Evolutionary conservation across 2,888 invertebrate species (phyloP), one percentile per base, ranked within the genome.

Genomic region (Cryptocephalus primarius): DNA sequence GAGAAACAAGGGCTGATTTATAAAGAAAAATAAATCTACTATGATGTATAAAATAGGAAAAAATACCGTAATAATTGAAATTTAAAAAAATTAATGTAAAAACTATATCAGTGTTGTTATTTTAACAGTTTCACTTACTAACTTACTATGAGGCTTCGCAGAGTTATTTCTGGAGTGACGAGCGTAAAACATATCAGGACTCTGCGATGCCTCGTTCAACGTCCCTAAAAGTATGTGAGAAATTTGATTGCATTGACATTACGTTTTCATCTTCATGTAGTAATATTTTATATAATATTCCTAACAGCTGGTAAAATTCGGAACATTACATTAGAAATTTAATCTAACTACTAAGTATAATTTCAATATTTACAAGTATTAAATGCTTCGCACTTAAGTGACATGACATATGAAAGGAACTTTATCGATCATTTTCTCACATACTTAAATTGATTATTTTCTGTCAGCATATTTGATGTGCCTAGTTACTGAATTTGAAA

Each of bases 1-100:
- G 67, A 67, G 67, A 66, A 64, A n/a, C 58, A 67, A 67, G 67
- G 67, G 68, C 67, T 67, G 67, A 67, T 65, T 63, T 65, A 65
- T 63, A 61, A 62, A 61, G 58, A 54, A 54, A 22, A 22, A 22
- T 22, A 22, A 22, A 22, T 22, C 22, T 22, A 22, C 22, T 22
- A 22, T 22, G 22, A 22, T 22, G 45, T 64, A 42, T 32, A 31
- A 61, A 63, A 60, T 64, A 61, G 59, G 63, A 62, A 60, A 58
- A 60, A 58, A 59, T 59, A 53, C 57, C 55, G 53, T 58, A 53
- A 56, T 59, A 55, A 55, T 49, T 51, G 52, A 56, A 54, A 54
- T 22, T 47, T 48, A 52, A 51, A 56, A 54, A 50, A 55, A 46
- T 58, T 55, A 54, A 56, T 59, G 58, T 59, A 56, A 48, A 56